Evolutionary conservation across 2,888 invertebrate genomes (phyloP), one percentile per base, ranked within the genome.

Genomic region (Zaprionus bogoriensis): DNA sequence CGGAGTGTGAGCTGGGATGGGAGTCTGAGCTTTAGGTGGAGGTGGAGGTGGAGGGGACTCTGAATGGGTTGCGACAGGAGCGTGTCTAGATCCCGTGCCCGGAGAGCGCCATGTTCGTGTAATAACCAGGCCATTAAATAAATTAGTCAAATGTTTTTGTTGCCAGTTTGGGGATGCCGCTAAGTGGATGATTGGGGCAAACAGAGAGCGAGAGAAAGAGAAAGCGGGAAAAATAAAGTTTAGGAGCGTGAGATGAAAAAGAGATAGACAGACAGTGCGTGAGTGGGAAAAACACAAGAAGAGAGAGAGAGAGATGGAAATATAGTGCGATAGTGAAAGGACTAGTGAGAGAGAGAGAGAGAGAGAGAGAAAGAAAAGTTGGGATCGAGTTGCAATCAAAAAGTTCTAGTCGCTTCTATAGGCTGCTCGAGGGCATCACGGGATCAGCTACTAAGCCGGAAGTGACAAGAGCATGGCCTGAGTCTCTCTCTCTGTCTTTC

Each of bases 61-160:
- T 30, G 20, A 23, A 47, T 47, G 44, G 28, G 27, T 30, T 48
- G 41, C 22, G 3, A 44, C n/a, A 39, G 14, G 4, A 5, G 32
- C n/a, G n/a, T n/a, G n/a, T n/a, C n/a, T n/a, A n/a, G n/a, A n/a
- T n/a, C n/a, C n/a, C n/a, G n/a, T n/a, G n/a, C 14, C 9, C 30
- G 45, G 52, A 10, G 27, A 44, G 58, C 66, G 44, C 67, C 74
- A 61, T 80, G 77, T 82, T 70, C 77, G 69, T 75, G 77, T 82
- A 82, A 82, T 82, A 79, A 80, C 79, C 79, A 75, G 67, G 77
- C 79, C 79, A 82, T 80, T 80, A 80, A 77, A 79, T 77, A 80
- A 80, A 82, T 80, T 80, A 82, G 79, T 75, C 73, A 73, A 82
- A 80, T 78, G 70, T 60, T 73, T 65, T 53, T 50, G 39, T 52